Evolutionary conservation across 2,888 invertebrate genomes (phyloP), one percentile per base, ranked within the genome.

Genomic region (Acrobasis suavella): DNA sequence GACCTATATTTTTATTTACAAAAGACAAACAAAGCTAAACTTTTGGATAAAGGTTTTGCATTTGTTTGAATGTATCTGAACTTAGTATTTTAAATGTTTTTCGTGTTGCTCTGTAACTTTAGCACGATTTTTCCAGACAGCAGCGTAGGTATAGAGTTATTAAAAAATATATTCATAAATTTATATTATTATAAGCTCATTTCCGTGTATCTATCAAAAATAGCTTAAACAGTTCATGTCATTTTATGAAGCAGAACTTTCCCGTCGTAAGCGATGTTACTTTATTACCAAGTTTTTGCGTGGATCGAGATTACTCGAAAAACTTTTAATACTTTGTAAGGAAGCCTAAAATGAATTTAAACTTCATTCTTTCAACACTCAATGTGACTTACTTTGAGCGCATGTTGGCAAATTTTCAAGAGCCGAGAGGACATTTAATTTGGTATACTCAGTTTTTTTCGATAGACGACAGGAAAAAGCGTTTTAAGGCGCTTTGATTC

Each of bases 211-310:
- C 22, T 22, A 22, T 22, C 22, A 22, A 22, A 22, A 22, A 22
- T 2, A 5, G 32, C 32, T 32, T 17, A 50, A 32, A 39, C 16
- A 39, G 66, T 67, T 73, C 67, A 71, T 77, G 77, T 77, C 73
- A 72, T 32, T 32, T 32, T 32, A 32, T 2, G 22, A 22, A 22
- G 22, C 22, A 22, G 3, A 22, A 22, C 22, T 32, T 32, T 32
- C 75, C 72, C 66, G 69, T 69, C 67, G 68, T 72, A 75, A 76
- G 71, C 75, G 72, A 73, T 79, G 78, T 78, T 81, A 81, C 82
- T 82, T 83, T 82, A 82, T 83, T 78, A 82, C 78, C 67, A 83
- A 85, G 81, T 84, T 84, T 80, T 71, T 77, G 81, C 81, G 76
- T 75, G 80, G 76, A 80, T 83, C 74, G 76, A 78, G 81, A 82